Evolutionary conservation across 2,888 invertebrate species (phyloP).

Genomic region (Chelonus formosanus): DNA sequence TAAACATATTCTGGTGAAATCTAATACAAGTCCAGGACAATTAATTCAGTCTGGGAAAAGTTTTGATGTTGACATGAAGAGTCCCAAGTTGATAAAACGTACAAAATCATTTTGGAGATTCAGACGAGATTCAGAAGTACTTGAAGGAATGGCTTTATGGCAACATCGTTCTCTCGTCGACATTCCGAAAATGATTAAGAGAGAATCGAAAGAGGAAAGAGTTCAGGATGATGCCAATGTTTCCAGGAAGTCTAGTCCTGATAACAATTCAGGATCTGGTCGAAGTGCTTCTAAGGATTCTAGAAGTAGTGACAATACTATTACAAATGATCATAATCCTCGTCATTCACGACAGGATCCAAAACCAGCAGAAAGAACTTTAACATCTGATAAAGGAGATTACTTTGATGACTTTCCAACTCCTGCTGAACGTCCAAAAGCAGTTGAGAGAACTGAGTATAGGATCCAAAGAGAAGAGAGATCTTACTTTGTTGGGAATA

Average conservation of each 20-base stretch:
- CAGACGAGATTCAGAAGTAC: slow-evolving; percentile 76
- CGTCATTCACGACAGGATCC: slow-evolving; percentile 50
- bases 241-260: slow-evolving; percentile 66
- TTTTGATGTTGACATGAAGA: slow-evolving; percentile 68
- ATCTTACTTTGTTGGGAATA: slow-evolving; percentile 59
- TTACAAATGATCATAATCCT: slow-evolving; percentile 52
- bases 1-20: slow-evolving; percentile 67
- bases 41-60: slow-evolving; percentile 52
- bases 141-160: slow-evolving; percentile 89
- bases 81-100: slow-evolving; percentile 72
- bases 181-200: slow-evolving; percentile 70
- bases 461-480: slow-evolving; percentile 52
- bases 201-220: slow-evolving; percentile 66
- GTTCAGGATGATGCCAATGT: slow-evolving; percentile 46
- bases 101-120: slow-evolving; percentile 90
- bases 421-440: slow-evolving; percentile 60
- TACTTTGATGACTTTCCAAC: slow-evolving; percentile 60
- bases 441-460: slow-evolving; percentile 54
- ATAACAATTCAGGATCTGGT: slow-evolving; percentile 37
- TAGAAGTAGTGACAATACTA: slow-evolving; percentile 54
- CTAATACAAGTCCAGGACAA: slow-evolving; percentile 52
- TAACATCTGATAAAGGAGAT: slow-evolving; percentile 55
- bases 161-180: slow-evolving; percentile 85
- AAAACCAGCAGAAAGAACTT: slow-evolving; percentile 59
- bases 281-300: slow-evolving; percentile 42